phyloP scores from a whole-genome alignment of 2,797 vertebrate genomes.

The Aplochiton taeniatus region DNA sequence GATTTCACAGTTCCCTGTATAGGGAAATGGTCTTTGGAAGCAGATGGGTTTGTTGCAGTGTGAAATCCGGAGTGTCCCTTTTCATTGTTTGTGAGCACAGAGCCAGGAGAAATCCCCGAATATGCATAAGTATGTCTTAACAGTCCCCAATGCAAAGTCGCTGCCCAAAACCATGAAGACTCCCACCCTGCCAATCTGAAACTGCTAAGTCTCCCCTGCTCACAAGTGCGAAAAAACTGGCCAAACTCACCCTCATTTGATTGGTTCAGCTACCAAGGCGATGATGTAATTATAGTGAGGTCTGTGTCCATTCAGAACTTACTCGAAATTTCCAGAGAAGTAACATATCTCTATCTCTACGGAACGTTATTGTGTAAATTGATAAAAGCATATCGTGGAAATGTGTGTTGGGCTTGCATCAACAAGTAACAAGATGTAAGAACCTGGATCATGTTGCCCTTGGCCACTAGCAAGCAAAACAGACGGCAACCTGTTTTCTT shows the following conservation, averaged over 20 bases:
- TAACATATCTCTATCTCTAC: not conserved
- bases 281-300: no score
- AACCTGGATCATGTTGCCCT: conserved; percentile 23
- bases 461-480: conserved; percentile 25
- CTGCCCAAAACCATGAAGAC: conserved; percentile 9
- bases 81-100: conserved; percentile 25
- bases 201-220: conserved; percentile 10
- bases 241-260: conserved; percentile 20
- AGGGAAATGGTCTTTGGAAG: conserved; percentile 27
- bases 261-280: conserved; percentile 19
- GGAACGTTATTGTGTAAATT: not conserved
- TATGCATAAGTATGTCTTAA: conserved; percentile 38
- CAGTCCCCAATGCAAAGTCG: conserved; percentile 3
- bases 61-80: conserved; percentile 51
- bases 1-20: conserved; percentile 34
- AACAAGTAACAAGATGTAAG: no score
- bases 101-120: conserved; percentile 34
- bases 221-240: conserved; percentile 4
- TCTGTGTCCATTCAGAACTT: conserved; percentile 35
- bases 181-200: not conserved
- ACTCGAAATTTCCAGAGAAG: conserved; percentile 28
- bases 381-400: not conserved
- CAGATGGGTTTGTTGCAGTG: conserved; percentile 40
- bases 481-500: conserved; percentile 19
- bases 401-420: no score